Percentiles rank a stretch among this genome's conserved stretches.
Evolutionary conservation across 2,888 invertebrate genomes (phyloP).

Genomic region (Halictus quadricinctus): DNA sequence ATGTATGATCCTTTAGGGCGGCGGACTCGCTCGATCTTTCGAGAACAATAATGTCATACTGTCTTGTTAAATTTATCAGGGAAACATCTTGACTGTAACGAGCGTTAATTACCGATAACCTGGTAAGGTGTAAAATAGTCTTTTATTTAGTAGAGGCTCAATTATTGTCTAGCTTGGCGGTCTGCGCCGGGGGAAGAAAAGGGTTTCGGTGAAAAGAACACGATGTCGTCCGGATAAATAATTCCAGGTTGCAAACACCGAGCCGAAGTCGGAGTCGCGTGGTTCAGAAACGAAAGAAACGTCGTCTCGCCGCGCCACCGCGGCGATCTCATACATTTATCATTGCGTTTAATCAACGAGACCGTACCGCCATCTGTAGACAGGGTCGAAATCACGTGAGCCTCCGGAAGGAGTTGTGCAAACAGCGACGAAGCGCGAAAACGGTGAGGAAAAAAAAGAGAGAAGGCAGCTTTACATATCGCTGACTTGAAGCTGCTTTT

Average conservation of each 20-base stretch:
- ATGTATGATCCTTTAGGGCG: slow-evolving; percentile 34
- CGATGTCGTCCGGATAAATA: not conserved
- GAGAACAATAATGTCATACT: slow-evolving; percentile 3
- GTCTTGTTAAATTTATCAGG: slow-evolving; percentile 15
- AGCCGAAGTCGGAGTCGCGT: not conserved
- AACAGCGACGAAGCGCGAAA: slow-evolving; percentile 49
- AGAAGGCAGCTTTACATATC: slow-evolving; percentile 48
- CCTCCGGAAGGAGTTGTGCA: slow-evolving; percentile 45
- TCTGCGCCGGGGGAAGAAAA: not conserved
- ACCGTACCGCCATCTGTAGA: slow-evolving; percentile 46
- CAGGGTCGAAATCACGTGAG: slow-evolving; percentile 51
- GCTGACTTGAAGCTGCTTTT: slow-evolving; percentile 54
- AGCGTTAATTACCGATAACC: not conserved
- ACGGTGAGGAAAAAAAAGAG: not conserved
- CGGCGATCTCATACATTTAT: slow-evolving; percentile 54
- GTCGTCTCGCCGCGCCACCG: not conserved
- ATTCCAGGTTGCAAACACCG: not conserved
- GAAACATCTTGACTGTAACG: not conserved
- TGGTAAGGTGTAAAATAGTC: not conserved
- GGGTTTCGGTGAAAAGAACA: not conserved
- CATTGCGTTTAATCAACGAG: slow-evolving; percentile 59
- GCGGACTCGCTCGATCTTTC: slow-evolving; percentile 35
- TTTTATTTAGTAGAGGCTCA: not conserved
- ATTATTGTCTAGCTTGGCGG: not conserved
- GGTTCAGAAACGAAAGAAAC: not conserved